These are phyloP conservation scores for Pogonus chalceus DNA, from an alignment of 1,140 invertebrate genomes.

Conservation along the genomic window DNA sequence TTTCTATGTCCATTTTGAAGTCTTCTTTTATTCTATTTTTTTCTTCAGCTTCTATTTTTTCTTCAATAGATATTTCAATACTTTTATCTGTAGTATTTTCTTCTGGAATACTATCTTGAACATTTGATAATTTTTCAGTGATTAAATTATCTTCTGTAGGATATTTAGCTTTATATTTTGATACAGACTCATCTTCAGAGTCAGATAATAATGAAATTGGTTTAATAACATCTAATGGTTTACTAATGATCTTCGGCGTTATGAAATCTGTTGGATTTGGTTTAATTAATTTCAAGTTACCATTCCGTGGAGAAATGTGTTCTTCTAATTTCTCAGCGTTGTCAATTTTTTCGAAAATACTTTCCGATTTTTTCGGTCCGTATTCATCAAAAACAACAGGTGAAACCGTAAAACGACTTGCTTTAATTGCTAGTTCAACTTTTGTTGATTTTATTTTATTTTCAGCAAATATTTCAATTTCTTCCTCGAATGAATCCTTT, in stretches of 20 bases:
- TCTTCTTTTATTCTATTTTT: conserved; percentile 41
- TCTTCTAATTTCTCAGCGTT: not conserved
- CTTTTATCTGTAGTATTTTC: conserved; percentile 18
- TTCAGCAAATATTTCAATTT: conserved; percentile 16
- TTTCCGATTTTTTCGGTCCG: conserved; percentile 6
- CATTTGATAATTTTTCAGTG: conserved; percentile 6
- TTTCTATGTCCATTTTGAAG: conserved; percentile 37
- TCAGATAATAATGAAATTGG: conserved; percentile 36
- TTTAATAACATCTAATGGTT: conserved; percentile 39
- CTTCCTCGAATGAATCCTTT: conserved; percentile 19
- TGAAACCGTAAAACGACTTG: conserved; percentile 17
- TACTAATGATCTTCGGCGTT: conserved; percentile 42
- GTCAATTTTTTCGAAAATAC: not conserved
- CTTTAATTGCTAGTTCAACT: not conserved
- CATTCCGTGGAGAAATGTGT: not conserved
- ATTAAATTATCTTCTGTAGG: conserved; percentile 18
- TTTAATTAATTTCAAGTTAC: conserved; percentile 35
- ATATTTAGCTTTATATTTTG: conserved; percentile 37
- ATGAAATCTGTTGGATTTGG: conserved; percentile 45
- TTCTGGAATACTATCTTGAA: not conserved
- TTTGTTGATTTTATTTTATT: conserved; percentile 18
- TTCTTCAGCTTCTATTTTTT: conserved; percentile 33
- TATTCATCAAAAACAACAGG: conserved; percentile 17
- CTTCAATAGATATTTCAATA: conserved; percentile 13
- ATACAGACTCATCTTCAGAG: conserved; percentile 43